Evolutionary conservation across 2,888 invertebrate species (phyloP).

Genomic region (Achlya flavicornis): DNA sequence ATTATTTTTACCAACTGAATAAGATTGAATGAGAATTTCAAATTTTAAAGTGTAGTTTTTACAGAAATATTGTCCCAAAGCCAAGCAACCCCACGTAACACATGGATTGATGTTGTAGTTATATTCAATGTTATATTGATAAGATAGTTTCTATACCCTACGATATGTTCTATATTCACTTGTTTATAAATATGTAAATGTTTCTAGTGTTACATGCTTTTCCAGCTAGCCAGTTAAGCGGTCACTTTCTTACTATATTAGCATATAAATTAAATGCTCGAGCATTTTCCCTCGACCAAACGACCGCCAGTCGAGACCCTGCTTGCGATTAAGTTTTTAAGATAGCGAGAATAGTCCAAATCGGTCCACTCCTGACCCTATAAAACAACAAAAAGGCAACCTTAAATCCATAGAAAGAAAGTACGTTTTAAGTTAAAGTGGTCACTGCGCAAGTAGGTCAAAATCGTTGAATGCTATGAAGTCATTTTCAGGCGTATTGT

Average conservation of each 20-base stretch:
- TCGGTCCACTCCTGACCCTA: constrained; percentile 25
- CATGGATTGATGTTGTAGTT: too few species aligned
- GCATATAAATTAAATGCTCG: constrained; percentile 73
- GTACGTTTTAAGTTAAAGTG: constrained; percentile 2
- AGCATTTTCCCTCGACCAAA: constrained; percentile 52
- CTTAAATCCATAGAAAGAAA: constrained; percentile 11
- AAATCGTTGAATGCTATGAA: constrained; percentile 12
- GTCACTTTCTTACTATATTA: constrained; percentile 55
- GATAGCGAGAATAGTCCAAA: constrained; percentile 46
- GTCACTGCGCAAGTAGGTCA: constrained; percentile 3
- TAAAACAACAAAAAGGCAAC: constrained; percentile 17
- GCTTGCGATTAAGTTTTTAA: constrained; percentile 58
- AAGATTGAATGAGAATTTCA: too few species aligned
- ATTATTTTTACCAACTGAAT: neutral
- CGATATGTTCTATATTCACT: too few species aligned
- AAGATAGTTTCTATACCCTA: too few species aligned
- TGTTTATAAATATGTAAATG: neutral
- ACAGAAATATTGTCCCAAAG: too few species aligned
- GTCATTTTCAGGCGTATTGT: constrained; percentile 13
- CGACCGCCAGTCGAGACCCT: constrained; percentile 37
- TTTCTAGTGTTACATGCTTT: constrained; percentile 17
- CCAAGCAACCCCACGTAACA: too few species aligned
- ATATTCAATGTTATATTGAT: too few species aligned
- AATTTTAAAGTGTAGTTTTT: too few species aligned
- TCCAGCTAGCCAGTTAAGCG: constrained; percentile 28